Percentiles rank a stretch among this genome's conserved stretches.
phyloP scores from a whole-genome alignment of 2,888 invertebrate genomes.

The Ditylenchus weischeri region DNA sequence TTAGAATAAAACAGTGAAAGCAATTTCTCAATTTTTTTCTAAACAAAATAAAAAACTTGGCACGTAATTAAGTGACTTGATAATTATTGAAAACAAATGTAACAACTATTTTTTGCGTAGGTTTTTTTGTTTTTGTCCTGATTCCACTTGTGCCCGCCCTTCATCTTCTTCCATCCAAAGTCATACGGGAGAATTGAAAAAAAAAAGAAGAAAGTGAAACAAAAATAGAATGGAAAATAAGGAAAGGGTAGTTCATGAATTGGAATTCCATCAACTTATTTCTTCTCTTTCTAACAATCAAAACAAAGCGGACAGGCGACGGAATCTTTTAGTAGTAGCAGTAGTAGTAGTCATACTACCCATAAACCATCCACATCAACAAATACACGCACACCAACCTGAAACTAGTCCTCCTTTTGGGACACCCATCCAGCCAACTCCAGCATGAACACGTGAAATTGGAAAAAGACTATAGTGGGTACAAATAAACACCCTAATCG shows the following conservation, averaged over 20 bases:
- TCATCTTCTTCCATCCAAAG: not conserved
- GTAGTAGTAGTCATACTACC: not conserved
- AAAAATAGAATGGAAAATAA: constrained; percentile 3
- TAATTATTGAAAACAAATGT: too few relatives aligned
- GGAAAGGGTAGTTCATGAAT: constrained; percentile 2
- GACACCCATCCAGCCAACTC: not conserved
- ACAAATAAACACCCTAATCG: too few relatives aligned
- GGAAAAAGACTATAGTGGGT: not conserved
- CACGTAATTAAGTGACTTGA: too few relatives aligned
- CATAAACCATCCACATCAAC: not conserved
- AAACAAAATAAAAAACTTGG: too few relatives aligned
- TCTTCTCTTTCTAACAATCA: not conserved
- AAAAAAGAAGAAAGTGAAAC: constrained; percentile 2
- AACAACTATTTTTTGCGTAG: too few relatives aligned
- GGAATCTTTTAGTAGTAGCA: not conserved
- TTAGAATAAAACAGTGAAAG: too few relatives aligned
- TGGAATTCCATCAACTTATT: not conserved
- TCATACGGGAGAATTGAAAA: constrained; percentile 10
- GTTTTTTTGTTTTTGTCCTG: too few relatives aligned
- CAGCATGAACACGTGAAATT: constrained; percentile 1
- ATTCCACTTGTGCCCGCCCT: too few relatives aligned
- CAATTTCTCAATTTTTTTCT: too few relatives aligned
- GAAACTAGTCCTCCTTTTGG: constrained; percentile 5
- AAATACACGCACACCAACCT: constrained; percentile 1
- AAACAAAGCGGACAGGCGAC: constrained; percentile 4